These are phyloP conservation scores for Vanessa cardui DNA, from an alignment of 2,888 invertebrate species.

Conservation along the genomic window DNA sequence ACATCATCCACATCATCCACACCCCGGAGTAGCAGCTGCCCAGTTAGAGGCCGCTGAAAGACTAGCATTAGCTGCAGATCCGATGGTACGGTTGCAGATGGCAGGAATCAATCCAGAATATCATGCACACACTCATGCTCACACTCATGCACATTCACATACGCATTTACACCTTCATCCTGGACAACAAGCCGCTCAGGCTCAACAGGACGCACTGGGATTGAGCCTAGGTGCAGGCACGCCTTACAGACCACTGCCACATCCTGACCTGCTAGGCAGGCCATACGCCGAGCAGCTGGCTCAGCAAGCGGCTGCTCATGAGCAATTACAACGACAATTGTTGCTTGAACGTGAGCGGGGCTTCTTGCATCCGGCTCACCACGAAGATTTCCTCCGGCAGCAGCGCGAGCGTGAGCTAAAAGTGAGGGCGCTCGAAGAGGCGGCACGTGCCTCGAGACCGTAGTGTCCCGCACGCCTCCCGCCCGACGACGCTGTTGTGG, in stretches of 20 bases:
- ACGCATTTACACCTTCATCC: slow-evolving; percentile 92
- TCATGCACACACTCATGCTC: slow-evolving; percentile 96
- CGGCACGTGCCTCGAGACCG: slow-evolving; percentile 86
- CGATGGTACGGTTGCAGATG: slow-evolving; percentile 96
- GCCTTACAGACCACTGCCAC: slow-evolving; percentile 86
- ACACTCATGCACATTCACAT: slow-evolving; percentile 95
- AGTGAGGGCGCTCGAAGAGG: slow-evolving; percentile 93
- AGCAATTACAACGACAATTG: slow-evolving; percentile 92
- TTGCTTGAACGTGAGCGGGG: slow-evolving; percentile 91
- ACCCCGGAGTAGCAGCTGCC: slow-evolving; percentile 80
- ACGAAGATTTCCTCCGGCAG: slow-evolving; percentile 85
- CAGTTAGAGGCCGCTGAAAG: slow-evolving; percentile 90
- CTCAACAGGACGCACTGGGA: slow-evolving; percentile 86
- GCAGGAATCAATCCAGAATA: slow-evolving; percentile 94
- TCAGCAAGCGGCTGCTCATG: slow-evolving; percentile 91
- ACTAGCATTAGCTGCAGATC: slow-evolving; percentile 93
- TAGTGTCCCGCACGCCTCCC: slow-evolving; percentile 54
- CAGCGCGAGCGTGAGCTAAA: slow-evolving; percentile 93
- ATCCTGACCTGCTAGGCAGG: slow-evolving; percentile 90
- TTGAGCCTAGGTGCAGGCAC: slow-evolving; percentile 72
- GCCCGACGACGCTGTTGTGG: slow-evolving; percentile 49
- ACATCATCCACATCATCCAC: slow-evolving; percentile 83
- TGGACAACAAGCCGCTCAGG: slow-evolving; percentile 86
- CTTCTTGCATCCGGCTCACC: slow-evolving; percentile 82
- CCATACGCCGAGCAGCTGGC: slow-evolving; percentile 92